These are phyloP conservation scores for Agapornis roseicollis DNA, from an alignment of 2,113 vertebrate species.

Conservation along the genomic window DNA sequence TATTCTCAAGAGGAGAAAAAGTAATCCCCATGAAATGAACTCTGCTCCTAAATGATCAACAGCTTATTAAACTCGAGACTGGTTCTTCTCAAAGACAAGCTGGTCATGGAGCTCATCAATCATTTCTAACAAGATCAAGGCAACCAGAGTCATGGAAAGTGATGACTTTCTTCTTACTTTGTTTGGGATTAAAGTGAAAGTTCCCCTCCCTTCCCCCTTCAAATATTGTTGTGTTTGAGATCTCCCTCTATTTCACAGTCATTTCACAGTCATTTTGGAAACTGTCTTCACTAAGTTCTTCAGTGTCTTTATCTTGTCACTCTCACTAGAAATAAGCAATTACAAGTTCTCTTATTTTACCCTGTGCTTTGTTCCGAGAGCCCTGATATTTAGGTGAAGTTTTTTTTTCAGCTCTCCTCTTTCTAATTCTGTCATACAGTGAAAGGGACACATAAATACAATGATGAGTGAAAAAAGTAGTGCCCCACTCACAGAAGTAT, in stretches of 20 bases:
- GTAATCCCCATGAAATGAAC: neutral
- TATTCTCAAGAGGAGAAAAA: neutral
- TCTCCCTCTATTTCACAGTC: neutral
- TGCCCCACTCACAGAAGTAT: neutral
- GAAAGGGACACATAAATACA: neutral
- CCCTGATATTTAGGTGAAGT: neutral
- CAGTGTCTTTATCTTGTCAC: neutral
- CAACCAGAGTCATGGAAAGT: neutral
- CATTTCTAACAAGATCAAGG: neutral
- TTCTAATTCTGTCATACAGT: neutral
- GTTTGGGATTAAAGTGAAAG: neutral
- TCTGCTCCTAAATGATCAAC: neutral
- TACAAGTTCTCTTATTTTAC: neutral
- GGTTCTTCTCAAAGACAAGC: neutral
- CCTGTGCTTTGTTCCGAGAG: neutral
- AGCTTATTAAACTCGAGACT: neutral
- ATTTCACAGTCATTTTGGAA: neutral
- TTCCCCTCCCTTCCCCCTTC: neutral
- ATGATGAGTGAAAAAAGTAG: neutral
- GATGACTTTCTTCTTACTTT: neutral
- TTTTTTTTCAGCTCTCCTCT: neutral
- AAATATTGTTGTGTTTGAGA: neutral
- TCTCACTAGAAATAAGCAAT: neutral
- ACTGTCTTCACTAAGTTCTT: neutral
- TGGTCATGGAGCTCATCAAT: neutral